A percentile compares a stretch with the other conserved stretches of the same genome.
phyloP scores from a whole-genome alignment of 2,113 vertebrate genomes.

The Mohoua ochrocephala region DNA sequence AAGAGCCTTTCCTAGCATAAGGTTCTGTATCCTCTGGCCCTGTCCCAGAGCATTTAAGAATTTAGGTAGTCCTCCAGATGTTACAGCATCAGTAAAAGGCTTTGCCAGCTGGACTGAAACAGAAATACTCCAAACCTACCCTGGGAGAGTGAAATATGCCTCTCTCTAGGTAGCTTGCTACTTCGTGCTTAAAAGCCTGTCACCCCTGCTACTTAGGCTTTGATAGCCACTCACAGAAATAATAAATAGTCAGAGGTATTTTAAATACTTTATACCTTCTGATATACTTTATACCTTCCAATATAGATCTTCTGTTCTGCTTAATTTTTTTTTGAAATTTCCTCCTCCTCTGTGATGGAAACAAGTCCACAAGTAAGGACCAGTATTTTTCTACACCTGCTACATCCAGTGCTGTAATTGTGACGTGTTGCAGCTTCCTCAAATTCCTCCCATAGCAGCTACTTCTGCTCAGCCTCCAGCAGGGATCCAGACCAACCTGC shows the following conservation, averaged over 20 bases:
- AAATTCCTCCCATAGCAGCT: background rate
- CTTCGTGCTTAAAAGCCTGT: background rate
- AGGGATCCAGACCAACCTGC: background rate
- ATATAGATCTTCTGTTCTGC: background rate
- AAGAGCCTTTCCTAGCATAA: background rate
- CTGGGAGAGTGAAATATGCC: background rate
- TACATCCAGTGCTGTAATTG: background rate
- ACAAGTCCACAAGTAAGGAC: fast-evolving
- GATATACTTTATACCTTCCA: background rate
- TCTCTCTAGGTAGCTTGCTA: background rate
- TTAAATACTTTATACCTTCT: background rate
- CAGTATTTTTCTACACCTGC: background rate
- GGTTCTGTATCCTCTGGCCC: background rate
- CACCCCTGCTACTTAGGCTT: background rate
- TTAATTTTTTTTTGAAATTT: background rate
- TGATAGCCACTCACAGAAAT: background rate
- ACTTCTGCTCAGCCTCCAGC: background rate
- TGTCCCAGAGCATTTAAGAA: background rate
- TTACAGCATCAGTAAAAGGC: background rate
- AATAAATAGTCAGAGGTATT: background rate
- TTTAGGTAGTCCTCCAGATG: background rate
- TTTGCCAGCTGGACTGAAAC: background rate
- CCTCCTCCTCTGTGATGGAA: background rate
- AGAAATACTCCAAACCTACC: background rate
- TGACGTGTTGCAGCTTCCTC: background rate